These are phyloP conservation scores for Neodiprion pinetum DNA, from an alignment of 1,140 invertebrate genomes.

Conservation along the genomic window DNA sequence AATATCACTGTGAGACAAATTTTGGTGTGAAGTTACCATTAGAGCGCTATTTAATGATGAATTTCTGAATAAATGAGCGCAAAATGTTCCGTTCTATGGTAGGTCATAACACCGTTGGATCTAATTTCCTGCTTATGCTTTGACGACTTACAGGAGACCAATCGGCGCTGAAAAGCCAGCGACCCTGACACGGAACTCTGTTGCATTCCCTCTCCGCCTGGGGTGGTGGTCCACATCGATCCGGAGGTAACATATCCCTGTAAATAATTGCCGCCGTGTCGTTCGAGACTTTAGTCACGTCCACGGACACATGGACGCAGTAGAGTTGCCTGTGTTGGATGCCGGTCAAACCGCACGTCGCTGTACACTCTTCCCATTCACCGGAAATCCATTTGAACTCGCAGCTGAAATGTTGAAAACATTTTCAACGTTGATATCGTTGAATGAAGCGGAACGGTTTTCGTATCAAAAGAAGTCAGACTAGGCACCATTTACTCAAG, in stretches of 20 bases:
- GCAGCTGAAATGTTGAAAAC: constrained; percentile 58
- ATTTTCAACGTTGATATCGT: neutral
- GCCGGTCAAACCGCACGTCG: constrained; percentile 68
- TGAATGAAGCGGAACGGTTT: too few species aligned
- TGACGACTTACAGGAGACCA: constrained; percentile 73
- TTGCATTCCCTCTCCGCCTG: constrained; percentile 66
- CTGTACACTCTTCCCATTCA: constrained; percentile 71
- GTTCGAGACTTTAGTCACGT: constrained; percentile 36
- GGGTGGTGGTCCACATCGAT: constrained; percentile 61
- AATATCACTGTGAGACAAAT: neutral
- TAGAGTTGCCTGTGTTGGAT: constrained; percentile 68
- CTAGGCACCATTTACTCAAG: constrained; percentile 14
- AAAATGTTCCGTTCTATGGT: too few species aligned
- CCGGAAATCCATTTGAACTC: constrained; percentile 69
- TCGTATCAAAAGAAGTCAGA: too few species aligned
- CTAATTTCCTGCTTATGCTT: neutral
- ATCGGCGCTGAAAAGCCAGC: constrained; percentile 68
- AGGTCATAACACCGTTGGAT: neutral
- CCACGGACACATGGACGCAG: constrained; percentile 64
- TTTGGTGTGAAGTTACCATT: neutral
- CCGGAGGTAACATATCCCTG: constrained; percentile 63
- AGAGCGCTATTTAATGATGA: too few species aligned
- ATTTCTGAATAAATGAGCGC: too few species aligned
- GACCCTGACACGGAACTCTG: constrained; percentile 66
- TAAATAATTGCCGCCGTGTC: constrained; percentile 56